Evolutionary conservation across 1,140 invertebrate species (phyloP).

Genomic region (Chironomus striatipennis): DNA sequence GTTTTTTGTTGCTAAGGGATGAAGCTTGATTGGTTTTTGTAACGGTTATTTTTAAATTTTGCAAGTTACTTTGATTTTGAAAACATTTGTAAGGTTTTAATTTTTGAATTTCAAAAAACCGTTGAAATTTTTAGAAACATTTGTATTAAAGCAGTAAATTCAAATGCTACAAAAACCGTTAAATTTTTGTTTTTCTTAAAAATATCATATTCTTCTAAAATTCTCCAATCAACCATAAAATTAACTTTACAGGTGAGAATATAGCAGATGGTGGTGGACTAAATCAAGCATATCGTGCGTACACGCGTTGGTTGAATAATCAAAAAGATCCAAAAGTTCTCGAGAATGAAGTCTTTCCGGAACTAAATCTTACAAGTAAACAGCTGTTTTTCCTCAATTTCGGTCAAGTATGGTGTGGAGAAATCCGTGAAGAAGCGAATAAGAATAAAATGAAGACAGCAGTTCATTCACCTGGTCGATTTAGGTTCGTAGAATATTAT

Average conservation of each 20-base stretch:
- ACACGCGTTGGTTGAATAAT: conserved; percentile 34
- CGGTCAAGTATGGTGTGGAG: conserved; percentile 82
- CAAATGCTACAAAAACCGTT: too few relatives aligned
- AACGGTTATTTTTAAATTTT: too few relatives aligned
- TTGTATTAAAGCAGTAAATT: too few relatives aligned
- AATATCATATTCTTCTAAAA: too few relatives aligned
- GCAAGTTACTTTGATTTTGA: too few relatives aligned
- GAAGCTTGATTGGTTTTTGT: too few relatives aligned
- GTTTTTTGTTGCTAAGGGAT: neutral
- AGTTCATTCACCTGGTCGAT: conserved; percentile 73
- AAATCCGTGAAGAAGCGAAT: conserved; percentile 74
- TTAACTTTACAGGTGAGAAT: conserved; percentile 56
- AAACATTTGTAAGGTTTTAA: too few relatives aligned
- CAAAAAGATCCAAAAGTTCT: conserved; percentile 29
- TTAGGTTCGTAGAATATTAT: too few relatives aligned
- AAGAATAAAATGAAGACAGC: conserved; percentile 67
- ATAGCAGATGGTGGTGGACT: conserved; percentile 87
- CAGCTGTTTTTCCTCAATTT: conserved; percentile 81
- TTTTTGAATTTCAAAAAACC: too few relatives aligned
- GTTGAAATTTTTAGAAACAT: too few relatives aligned
- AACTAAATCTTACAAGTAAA: conserved; percentile 59
- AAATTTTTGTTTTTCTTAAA: too few relatives aligned
- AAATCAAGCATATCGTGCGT: conserved; percentile 66
- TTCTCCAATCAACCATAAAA: neutral
- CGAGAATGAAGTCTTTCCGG: conserved; percentile 54